These are phyloP conservation scores for Drosophila sp. DNA, from an alignment of 1,140 invertebrate genomes.

Conservation along the genomic window DNA sequence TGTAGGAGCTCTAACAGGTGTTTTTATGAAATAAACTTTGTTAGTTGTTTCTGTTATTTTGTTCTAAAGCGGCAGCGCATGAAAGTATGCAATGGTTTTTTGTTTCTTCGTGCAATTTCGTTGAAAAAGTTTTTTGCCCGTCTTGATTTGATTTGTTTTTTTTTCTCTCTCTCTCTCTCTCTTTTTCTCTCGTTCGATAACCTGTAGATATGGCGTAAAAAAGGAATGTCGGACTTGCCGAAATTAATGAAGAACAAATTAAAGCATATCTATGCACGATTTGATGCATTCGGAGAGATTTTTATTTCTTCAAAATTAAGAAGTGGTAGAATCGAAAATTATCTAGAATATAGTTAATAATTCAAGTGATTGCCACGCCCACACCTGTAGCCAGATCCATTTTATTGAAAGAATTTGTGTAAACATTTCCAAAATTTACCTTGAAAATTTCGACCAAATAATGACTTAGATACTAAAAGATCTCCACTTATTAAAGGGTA, in stretches of 20 bases:
- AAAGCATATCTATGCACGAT: too few relatives aligned
- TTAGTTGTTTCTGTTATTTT: constrained; percentile 2
- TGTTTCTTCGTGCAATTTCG: background rate
- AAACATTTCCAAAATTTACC: too few relatives aligned
- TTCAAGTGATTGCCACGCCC: too few relatives aligned
- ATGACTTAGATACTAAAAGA: too few relatives aligned
- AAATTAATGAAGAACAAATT: background rate
- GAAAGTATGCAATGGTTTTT: constrained; percentile 2
- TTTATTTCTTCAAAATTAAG: too few relatives aligned
- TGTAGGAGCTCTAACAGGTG: background rate
- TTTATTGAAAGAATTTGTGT: too few relatives aligned
- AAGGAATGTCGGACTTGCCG: background rate
- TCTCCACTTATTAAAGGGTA: background rate
- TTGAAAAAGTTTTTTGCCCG: background rate
- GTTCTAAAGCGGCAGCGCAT: constrained; percentile 1
- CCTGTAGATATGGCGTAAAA: background rate
- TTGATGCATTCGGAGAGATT: too few relatives aligned
- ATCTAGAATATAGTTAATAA: too few relatives aligned
- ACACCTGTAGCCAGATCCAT: too few relatives aligned
- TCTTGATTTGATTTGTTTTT: constrained; percentile 1
- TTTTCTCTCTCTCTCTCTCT: background rate
- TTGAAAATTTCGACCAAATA: too few relatives aligned
- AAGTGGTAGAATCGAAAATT: too few relatives aligned
- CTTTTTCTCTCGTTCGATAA: too few relatives aligned
- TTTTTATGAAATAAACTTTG: constrained; percentile 4